These are phyloP conservation scores for Mylabris sibirica DNA, from an alignment of 2,888 invertebrate species.

Conservation along the genomic window DNA sequence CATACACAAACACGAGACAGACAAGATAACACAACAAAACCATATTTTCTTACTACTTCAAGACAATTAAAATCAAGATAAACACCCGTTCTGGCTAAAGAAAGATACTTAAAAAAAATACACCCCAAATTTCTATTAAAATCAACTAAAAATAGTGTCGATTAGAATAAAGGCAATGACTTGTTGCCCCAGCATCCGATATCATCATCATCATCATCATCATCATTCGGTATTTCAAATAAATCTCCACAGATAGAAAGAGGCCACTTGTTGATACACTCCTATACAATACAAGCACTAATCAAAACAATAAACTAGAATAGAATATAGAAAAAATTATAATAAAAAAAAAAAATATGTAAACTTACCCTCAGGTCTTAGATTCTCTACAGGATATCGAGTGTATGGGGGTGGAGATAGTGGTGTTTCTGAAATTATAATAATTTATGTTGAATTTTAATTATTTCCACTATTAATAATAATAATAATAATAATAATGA, in stretches of 20 bases:
- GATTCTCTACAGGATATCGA: conserved; percentile 74
- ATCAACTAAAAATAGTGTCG: too few relatives aligned
- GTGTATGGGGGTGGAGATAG: conserved; percentile 82
- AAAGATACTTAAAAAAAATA: too few relatives aligned
- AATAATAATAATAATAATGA: background rate
- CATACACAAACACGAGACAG: background rate
- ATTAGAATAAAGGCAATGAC: conserved; percentile 22
- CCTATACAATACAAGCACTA: too few relatives aligned
- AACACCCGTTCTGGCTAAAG: conserved; percentile 5
- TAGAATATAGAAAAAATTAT: too few relatives aligned
- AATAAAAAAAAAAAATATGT: background rate
- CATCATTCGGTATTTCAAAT: background rate
- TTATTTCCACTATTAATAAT: conserved; percentile 8
- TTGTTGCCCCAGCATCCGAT: conserved; percentile 25
- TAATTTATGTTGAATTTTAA: too few relatives aligned
- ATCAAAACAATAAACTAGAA: too few relatives aligned
- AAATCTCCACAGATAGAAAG: background rate
- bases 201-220: too few relatives aligned
- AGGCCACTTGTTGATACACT: background rate
- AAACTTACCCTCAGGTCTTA: conserved; percentile 80
- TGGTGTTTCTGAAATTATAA: conserved; percentile 73
- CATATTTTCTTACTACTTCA: conserved; percentile 1
- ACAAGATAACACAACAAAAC: background rate
- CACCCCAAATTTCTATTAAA: too few relatives aligned
- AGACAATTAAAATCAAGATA: conserved; percentile 21